Percentiles rank a stretch among this genome's conserved stretches.
These are phyloP conservation scores for Plebejus anna DNA, from an alignment of 2,888 invertebrate species.

Conservation along the genomic window DNA sequence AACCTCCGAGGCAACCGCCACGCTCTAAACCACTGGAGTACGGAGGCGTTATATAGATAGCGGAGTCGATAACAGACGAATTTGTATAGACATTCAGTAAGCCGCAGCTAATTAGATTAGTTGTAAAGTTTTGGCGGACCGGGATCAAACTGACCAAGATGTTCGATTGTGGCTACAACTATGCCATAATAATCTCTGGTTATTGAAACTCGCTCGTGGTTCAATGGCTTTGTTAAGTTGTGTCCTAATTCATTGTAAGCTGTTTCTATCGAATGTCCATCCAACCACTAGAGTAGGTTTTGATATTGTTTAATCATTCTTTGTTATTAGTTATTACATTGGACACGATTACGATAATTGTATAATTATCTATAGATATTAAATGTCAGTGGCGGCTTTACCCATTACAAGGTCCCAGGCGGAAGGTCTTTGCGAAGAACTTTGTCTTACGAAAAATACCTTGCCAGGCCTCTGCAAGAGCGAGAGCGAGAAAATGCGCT, in stretches of 20 bases:
- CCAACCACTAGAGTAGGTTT: not conserved
- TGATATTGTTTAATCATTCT: not conserved
- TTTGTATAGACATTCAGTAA: slow-evolving; percentile 40
- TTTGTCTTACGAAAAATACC: too few relatives aligned
- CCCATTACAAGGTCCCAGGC: too few relatives aligned
- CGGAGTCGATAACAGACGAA: slow-evolving; percentile 8
- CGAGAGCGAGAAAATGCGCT: too few relatives aligned
- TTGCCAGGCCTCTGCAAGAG: too few relatives aligned
- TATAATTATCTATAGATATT: too few relatives aligned
- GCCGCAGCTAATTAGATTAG: slow-evolving; percentile 61
- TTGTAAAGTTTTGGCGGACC: slow-evolving; percentile 49
- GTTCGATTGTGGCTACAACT: slow-evolving; percentile 48
- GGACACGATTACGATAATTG: not conserved
- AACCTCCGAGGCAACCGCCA: too few relatives aligned
- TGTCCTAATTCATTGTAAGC: not conserved
- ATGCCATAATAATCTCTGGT: slow-evolving; percentile 39
- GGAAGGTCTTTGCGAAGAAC: too few relatives aligned
- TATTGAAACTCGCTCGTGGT: slow-evolving; percentile 22
- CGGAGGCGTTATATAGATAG: not conserved
- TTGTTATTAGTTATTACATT: not conserved
- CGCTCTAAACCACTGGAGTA: too few relatives aligned
- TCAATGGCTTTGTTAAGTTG: slow-evolving; percentile 13
- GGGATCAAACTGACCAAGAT: slow-evolving; percentile 50
- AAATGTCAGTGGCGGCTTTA: too few relatives aligned
- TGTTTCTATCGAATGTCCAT: not conserved